Base-by-base conservation (phyloP, 2,797 vertebrate species). In the Zenarchopterus dispar region DNA sequence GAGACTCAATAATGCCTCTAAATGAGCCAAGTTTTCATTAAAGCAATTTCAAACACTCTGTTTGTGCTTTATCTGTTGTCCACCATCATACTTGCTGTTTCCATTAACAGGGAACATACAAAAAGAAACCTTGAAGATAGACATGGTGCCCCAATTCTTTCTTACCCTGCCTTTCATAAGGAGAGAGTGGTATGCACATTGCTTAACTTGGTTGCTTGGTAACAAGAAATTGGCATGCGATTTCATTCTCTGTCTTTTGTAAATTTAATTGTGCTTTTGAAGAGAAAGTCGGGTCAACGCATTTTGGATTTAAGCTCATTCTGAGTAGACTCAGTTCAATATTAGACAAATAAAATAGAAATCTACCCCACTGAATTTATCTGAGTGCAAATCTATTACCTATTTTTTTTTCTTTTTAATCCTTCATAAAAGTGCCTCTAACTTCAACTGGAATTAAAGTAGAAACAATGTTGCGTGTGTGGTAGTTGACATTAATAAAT, bases 131-230 rank as follows among this genome's bases (percentile, higher is more conserved):
- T 70, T 56, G 43, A 45, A 82, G 84, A 77, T 39, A 41, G 68
- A 85, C 64, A 76, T 67, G 63, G 70, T 84, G 75, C 58, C 66
- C 67, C 74, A 51, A 18, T 70, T 84, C 66, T 70, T 41, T 55
- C 56, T 69, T 58, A 70, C 62, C 48, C 47, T 71, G 57, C 56
- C 62, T 77, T 85, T 85, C 73, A 84, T 75, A 73, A 74, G 54
- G 68, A 69, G 53, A 54, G 67, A 77, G 82, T 59, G 41, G 70
- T 79, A 75, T 82, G 57, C 72, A 75, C 67, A 82, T 81, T 84
- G 84, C 71, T 82, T 63, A 70, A 80, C 71, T 80, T 64, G 55
- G 92, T 94, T 93, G 91, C 92, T 80, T 91, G 85, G 92, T 81
- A 91, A 94, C 91, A 81, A 62, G 78, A 77, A 86, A 76, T 58